A percentile compares a stretch with the other conserved stretches of the same genome.
phyloP scores from a whole-genome alignment of 1,140 invertebrate species.

The Zaprionus ornatus region DNA sequence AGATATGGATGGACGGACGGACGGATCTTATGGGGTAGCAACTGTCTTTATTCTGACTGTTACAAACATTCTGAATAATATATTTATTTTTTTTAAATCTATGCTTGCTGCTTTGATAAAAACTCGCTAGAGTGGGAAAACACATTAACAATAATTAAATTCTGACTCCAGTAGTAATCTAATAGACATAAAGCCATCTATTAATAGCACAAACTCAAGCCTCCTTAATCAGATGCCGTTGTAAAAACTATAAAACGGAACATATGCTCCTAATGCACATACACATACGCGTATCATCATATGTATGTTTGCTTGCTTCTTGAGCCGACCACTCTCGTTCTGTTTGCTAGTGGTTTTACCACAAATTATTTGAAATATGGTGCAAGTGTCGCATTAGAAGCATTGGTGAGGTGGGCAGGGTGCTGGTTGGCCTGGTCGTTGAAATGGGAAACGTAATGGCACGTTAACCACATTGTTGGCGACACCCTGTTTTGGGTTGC shows the following conservation, averaged over 20 bases:
- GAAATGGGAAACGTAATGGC: neutral
- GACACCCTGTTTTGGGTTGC: slow-evolving; percentile 14
- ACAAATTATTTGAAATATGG: slow-evolving; percentile 78
- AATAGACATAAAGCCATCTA: slow-evolving; percentile 12
- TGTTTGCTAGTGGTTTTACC: slow-evolving; percentile 74
- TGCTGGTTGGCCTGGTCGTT: neutral
- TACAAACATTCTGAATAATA: too few species aligned
- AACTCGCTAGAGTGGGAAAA: neutral
- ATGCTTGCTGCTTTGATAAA: too few species aligned
- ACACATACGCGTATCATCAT: neutral
- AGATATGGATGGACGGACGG: too few species aligned
- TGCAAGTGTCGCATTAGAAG: slow-evolving; percentile 73
- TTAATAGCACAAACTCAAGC: slow-evolving; percentile 15
- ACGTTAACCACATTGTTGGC: neutral
- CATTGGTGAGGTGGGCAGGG: slow-evolving; percentile 51
- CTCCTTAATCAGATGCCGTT: slow-evolving; percentile 41
- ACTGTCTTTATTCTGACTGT: too few species aligned
- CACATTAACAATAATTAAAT: neutral
- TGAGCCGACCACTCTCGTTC: slow-evolving; percentile 46
- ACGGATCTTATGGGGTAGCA: too few species aligned
- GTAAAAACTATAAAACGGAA: slow-evolving; percentile 66
- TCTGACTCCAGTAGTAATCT: neutral
- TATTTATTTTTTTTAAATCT: neutral
- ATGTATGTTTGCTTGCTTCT: slow-evolving; percentile 66
- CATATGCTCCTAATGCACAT: slow-evolving; percentile 67